Evolutionary conservation across 2,797 vertebrate genomes (phyloP).

Genomic region (Oreochromis grahami): DNA sequence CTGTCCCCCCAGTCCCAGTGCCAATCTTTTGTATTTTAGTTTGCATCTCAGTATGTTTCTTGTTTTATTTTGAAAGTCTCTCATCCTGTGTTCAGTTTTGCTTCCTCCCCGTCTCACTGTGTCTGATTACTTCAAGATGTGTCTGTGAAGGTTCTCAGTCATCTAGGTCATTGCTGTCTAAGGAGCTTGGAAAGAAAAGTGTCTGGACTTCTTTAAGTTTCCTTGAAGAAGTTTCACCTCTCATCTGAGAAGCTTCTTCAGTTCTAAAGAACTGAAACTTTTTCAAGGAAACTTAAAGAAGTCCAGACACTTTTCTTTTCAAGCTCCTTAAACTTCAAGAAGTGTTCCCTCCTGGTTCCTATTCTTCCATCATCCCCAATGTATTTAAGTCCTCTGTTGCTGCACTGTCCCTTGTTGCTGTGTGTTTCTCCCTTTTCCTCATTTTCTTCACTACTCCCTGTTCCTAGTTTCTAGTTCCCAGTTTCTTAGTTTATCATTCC

Average conservation of each 20-base stretch:
- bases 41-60: not conserved
- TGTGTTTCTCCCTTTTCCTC: not conserved
- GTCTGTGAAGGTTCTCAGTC: not conserved
- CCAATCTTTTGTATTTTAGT: not conserved
- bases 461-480: not conserved
- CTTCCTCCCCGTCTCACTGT: not conserved
- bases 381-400: not conserved
- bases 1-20: not conserved
- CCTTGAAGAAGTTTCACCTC: not conserved
- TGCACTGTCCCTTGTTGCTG: not conserved
- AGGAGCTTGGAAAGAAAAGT: not conserved
- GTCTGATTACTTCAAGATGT: not conserved
- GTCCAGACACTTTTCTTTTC: not conserved
- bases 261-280: not conserved
- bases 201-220: fast-evolving
- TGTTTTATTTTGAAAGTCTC: not conserved
- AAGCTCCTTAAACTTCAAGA: not conserved
- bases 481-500: not conserved
- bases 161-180: not conserved
- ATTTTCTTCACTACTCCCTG: not conserved
- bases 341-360: not conserved
- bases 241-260: not conserved
- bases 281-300: not conserved
- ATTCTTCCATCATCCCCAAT: fast-evolving
- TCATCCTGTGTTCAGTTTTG: not conserved